phyloP scores from a whole-genome alignment of 2,888 invertebrate genomes.

The Trichacis sp. region DNA sequence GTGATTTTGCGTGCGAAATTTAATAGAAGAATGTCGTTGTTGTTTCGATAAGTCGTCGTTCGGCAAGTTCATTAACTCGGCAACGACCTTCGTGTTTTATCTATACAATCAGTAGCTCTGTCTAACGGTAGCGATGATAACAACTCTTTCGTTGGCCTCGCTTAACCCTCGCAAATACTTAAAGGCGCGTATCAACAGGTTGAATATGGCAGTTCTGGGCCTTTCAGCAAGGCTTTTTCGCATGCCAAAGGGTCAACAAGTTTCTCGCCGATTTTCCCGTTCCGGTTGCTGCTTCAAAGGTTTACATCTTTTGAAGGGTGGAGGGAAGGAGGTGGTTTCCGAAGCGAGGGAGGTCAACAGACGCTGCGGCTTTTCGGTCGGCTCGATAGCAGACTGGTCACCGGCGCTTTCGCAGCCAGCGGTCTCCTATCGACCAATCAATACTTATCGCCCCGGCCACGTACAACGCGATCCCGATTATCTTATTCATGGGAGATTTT shows the following conservation, averaged over 20 bases:
- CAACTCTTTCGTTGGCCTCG: slow-evolving; percentile 12
- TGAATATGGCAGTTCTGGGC: slow-evolving; percentile 33
- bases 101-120: slow-evolving; percentile 4
- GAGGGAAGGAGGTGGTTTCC: not conserved
- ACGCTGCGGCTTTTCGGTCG: slow-evolving; percentile 1
- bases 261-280: slow-evolving; percentile 30
- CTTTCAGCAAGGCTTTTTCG: slow-evolving; percentile 9
- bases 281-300: too few species aligned
- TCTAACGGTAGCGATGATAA: not conserved
- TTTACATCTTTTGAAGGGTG: too few species aligned
- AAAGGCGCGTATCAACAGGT: slow-evolving; percentile 56
- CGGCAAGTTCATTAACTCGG: slow-evolving; percentile 8
- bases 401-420: slow-evolving; percentile 41
- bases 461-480: slow-evolving; percentile 59
- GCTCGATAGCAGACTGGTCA: slow-evolving; percentile 28
- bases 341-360: not conserved
- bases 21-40: not conserved
- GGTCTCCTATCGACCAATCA: slow-evolving; percentile 56
- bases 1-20: too few species aligned
- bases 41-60: not conserved
- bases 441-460: slow-evolving; percentile 56
- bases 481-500: slow-evolving; percentile 57
- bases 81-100: slow-evolving; percentile 11
- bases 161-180: slow-evolving; percentile 24
- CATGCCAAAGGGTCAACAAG: slow-evolving; percentile 15